A percentile compares a stretch with the other conserved stretches of the same genome.
Conservation (phyloP, 2,113 vertebrate species). For the Globicephala melas region DNA sequence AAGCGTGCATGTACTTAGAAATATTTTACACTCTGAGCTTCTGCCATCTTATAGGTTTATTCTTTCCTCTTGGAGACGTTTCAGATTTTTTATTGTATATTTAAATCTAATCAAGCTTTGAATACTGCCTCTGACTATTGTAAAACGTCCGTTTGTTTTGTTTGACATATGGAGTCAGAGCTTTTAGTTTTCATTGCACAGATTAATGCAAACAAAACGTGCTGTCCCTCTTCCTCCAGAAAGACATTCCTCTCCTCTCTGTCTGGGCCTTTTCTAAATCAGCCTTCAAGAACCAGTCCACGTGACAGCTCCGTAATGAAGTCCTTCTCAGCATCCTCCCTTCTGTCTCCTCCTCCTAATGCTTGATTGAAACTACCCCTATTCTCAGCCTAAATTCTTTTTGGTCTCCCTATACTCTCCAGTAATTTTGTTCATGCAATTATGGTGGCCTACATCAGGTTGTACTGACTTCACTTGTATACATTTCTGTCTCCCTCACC, state of each 20-base stretch:
- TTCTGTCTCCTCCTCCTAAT: background rate
- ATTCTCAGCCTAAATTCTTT: background rate
- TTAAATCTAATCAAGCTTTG: constrained; percentile 42
- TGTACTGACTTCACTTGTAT: background rate
- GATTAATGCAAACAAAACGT: background rate
- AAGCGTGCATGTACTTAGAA: background rate
- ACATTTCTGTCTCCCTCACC: background rate
- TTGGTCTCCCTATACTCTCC: background rate
- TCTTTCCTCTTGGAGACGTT: background rate
- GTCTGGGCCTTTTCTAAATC: background rate
- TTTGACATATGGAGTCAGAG: background rate
- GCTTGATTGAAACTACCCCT: background rate
- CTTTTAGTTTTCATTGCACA: background rate
- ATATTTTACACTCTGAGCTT: background rate
- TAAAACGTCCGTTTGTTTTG: constrained; percentile 39
- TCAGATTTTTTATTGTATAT: constrained; percentile 20
- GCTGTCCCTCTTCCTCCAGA: background rate
- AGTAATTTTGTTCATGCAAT: background rate
- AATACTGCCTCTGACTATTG: constrained; percentile 29
- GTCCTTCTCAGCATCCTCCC: background rate
- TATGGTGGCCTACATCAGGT: background rate
- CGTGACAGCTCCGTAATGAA: background rate
- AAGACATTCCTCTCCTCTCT: background rate
- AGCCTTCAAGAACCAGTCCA: background rate
- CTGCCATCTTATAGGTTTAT: background rate